A percentile compares a stretch with the other conserved stretches of the same genome.
Evolutionary conservation across 2,797 vertebrate species (phyloP).

Genomic region (Serranus cabrilla): DNA sequence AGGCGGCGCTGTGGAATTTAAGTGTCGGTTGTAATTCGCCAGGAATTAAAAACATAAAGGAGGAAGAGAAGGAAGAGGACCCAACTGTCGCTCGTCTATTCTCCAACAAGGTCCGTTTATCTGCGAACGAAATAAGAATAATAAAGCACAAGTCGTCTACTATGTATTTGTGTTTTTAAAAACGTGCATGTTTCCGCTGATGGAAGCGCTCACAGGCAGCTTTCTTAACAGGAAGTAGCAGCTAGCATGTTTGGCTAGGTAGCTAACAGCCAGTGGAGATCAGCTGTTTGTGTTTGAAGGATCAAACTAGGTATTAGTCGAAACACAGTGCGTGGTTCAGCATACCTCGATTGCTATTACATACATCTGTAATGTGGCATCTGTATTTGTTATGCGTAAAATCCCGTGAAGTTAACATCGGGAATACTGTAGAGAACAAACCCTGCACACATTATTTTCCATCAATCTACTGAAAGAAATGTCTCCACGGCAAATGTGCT

Average conservation of each 20-base stretch:
- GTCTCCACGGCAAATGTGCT: too few species aligned
- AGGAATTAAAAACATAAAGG: background rate
- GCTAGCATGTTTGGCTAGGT: constrained; percentile 19
- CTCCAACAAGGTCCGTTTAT: constrained; percentile 33
- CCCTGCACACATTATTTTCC: too few species aligned
- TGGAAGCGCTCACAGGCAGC: background rate
- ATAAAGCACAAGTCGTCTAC: rapidly evolving
- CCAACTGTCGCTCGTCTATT: background rate
- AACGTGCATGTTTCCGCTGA: background rate
- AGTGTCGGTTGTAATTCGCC: background rate
- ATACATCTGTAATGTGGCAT: background rate
- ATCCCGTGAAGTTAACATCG: background rate
- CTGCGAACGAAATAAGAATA: rapidly evolving
- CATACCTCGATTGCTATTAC: background rate
- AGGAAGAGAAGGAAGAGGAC: background rate
- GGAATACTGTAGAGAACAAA: background rate
- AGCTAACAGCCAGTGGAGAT: constrained; percentile 14
- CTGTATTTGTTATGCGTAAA: background rate
- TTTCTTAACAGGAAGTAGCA: background rate
- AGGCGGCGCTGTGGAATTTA: constrained; percentile 15
- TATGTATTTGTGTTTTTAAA: background rate
- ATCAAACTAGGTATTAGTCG: background rate
- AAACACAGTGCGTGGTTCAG: background rate
- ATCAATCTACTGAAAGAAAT: too few species aligned
- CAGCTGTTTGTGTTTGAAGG: constrained; percentile 18